Percentiles rank a stretch among this genome's conserved stretches.
phyloP scores from a whole-genome alignment of 2,113 vertebrate genomes.

The Gnathonemus longibarbis region DNA sequence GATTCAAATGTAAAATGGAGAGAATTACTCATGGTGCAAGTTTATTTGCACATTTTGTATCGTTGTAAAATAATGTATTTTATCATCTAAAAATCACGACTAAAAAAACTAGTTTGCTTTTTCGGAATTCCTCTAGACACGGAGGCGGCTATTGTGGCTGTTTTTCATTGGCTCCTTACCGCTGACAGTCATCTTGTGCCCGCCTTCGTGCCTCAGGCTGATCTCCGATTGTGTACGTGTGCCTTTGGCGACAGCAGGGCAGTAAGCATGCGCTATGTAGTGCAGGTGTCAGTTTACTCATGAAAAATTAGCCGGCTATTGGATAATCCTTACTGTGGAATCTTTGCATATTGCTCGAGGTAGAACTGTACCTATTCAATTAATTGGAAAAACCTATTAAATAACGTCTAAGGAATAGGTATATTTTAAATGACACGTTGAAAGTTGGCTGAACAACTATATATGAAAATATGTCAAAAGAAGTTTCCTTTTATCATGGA shows the following conservation, averaged over 20 bases:
- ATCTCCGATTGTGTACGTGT: background rate
- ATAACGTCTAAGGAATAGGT: background rate
- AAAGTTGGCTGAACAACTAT: too few relatives aligned
- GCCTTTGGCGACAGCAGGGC: background rate
- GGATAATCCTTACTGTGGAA: background rate
- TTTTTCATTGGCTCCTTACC: conserved; percentile 35
- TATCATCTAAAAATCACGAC: background rate
- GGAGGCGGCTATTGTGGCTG: conserved; percentile 33
- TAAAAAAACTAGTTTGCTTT: background rate
- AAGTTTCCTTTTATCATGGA: too few relatives aligned
- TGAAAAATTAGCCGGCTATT: background rate
- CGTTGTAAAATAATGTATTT: background rate
- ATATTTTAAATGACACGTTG: background rate
- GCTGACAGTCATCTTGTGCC: background rate
- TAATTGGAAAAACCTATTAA: background rate
- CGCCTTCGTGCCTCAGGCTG: background rate
- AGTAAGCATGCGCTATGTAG: background rate
- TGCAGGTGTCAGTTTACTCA: background rate
- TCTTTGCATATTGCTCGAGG: background rate
- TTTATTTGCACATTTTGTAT: background rate
- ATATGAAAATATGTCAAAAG: too few relatives aligned
- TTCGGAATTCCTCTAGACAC: background rate
- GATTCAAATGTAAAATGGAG: conserved; percentile 1
- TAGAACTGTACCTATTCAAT: background rate
- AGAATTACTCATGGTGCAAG: background rate